Evolutionary conservation across 2,113 vertebrate genomes (phyloP), one percentile per base, ranked within the genome.

Genomic region (human (Homo sapiens)): DNA sequence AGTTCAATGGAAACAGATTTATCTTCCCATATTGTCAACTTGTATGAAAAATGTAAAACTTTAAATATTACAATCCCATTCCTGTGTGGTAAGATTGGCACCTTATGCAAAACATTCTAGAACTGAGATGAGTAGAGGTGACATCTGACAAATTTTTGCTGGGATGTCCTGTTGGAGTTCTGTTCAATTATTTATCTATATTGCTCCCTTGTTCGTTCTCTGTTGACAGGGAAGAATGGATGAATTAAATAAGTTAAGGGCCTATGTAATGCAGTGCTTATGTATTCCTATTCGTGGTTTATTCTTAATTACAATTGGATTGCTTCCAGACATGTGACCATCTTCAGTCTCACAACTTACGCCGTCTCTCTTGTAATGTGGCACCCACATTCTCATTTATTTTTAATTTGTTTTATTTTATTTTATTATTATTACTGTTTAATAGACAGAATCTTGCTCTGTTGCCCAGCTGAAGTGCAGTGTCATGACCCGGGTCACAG

Each of bases 291-390:
- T 59, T 27, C 59, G 57, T 40, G 8, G 27, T 20, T 61, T 30
- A 18, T 32, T 16, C 22, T 59, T 61, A 43, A 1, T 11, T 16
- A n/a, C n/a, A 7, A n/a, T 6, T 5, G 0, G 1, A 1, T 40
- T 40, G 40, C 52, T 40, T 7, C n/a, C 14, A 12, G 3, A 27
- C 22, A 13, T 40, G 20, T 9, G 38, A 9, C 17, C 38, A 7
- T 22, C 70, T 23, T 38, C 50, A 10, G 0, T 8, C 10, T 88
- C n/a, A 23, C 7, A 35, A 17, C 16, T 7, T 38, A 14, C 8
- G 5, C n/a, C 25, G 5, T 73, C n/a, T 32, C 23, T 27, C 25
- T 30, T 57, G 16, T 13, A 7, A 43, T 23, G 22, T 17, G 18
- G 16, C 30, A 35, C 13, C 13, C 48, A 50, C 48, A 4, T 50